Base-by-base conservation (phyloP, 2,113 vertebrate species). In the Pimephales promelas region DNA sequence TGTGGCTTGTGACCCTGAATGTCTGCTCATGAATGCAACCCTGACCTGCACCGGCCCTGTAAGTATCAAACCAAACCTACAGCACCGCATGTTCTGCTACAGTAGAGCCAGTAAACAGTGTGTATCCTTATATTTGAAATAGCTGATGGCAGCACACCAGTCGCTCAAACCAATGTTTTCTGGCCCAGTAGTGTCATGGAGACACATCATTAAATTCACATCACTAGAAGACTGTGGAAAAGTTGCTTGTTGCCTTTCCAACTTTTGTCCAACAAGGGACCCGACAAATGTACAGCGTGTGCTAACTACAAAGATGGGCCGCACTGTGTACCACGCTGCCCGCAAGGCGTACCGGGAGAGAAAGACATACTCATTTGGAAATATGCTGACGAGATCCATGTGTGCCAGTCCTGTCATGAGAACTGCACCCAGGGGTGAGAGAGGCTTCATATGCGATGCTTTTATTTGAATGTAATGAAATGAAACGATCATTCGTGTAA, bases 381-480 rank as follows among this genome's bases (percentile, higher is more conserved):
- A 89, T 99, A 96, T 0, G 91, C 96, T 0, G 96, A 99, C 0
- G 72, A 89, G 14, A 90, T 75, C 68, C 92, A 87, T 1, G 90
- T 96, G 66, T 99, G 98, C 87, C 96, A 94, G 89, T 94, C 95
- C 4, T 99, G 98, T 90, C 97, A 99, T 89, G 89, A 91, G 10
- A 98, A 98, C 94, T 99, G 98, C 86, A 95, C 96, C 78, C 94
- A 94, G 0, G 96, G 96, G 98, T 99, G 88, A 97, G 95, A 10
- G 10, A 2, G 10, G 22, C 43, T 1, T n/a, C 5, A 0, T 14
- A 49, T 4, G 34, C 0, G 18, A 64, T 34, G 24, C 78, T 24
- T n/a, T 68, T 24, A 45, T 64, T 47, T 45, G 1, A 47, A 16
- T 62, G 56, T 20, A 54, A 78, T 43, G 4, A 8, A 47, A 40